Percentiles rank a stretch among this genome's conserved stretches.
phyloP scores from a whole-genome alignment of 2,888 invertebrate genomes.

The Volucella inanis region DNA sequence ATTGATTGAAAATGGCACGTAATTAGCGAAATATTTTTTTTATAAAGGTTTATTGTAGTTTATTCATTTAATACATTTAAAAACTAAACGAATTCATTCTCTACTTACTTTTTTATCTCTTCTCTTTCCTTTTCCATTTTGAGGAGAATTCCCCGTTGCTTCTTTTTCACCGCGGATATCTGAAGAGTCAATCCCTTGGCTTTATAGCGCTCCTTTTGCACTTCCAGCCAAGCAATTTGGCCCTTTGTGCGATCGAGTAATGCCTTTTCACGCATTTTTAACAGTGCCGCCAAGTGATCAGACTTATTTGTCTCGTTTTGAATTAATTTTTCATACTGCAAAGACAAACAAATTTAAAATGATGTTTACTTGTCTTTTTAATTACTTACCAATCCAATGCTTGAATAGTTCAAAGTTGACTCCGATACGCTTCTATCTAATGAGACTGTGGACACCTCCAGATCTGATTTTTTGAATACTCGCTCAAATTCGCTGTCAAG shows the following conservation, averaged over 20 bases:
- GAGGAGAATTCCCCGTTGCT: constrained; percentile 87
- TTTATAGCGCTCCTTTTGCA: constrained; percentile 86
- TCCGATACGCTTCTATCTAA: constrained; percentile 77
- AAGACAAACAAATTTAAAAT: constrained; percentile 29
- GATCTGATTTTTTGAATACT: constrained; percentile 77
- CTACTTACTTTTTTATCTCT: constrained; percentile 86
- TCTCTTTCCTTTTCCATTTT: constrained; percentile 88
- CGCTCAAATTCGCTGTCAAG: constrained; percentile 78
- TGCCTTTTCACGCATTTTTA: constrained; percentile 87
- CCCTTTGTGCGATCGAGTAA: constrained; percentile 87
- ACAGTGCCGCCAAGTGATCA: constrained; percentile 86
- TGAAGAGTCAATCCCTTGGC: constrained; percentile 85
- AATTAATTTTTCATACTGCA: constrained; percentile 86
- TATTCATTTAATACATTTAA: too few species aligned
- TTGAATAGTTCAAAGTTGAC: constrained; percentile 79
- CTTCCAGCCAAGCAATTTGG: constrained; percentile 87
- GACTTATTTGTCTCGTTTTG: constrained; percentile 87
- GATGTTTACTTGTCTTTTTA: background rate
- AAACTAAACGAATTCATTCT: background rate
- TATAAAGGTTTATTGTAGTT: too few species aligned
- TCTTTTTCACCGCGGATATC: constrained; percentile 86
- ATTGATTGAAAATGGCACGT: too few species aligned
- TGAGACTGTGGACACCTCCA: constrained; percentile 75
- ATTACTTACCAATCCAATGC: constrained; percentile 79
- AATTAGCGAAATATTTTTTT: too few species aligned